Evolutionary conservation across 2,797 vertebrate species (phyloP).

Genomic region (Caiman crocodilus): DNA sequence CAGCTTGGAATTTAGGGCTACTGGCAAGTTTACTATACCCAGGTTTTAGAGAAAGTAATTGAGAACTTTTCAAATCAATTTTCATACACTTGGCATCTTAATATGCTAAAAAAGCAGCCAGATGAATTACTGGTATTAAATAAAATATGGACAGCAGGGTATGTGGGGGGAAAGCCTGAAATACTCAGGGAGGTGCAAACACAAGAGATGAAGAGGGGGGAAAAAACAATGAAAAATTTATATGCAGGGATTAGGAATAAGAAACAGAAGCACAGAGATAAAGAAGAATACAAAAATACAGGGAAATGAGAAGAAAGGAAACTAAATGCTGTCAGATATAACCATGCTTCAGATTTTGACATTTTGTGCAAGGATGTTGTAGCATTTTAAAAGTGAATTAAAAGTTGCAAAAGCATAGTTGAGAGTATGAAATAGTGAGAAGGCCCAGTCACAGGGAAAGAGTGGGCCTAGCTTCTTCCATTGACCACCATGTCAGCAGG

Average conservation of each 20-base stretch:
- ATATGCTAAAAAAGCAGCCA: not conserved
- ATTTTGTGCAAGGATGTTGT: not conserved
- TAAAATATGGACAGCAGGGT: not conserved
- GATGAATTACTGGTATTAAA: not conserved
- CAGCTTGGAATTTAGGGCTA: not conserved
- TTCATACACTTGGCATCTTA: not conserved
- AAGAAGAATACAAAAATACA: not conserved
- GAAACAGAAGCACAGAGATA: not conserved
- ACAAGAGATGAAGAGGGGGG: not conserved
- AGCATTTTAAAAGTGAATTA: not conserved
- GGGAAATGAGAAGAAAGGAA: conserved; percentile 33
- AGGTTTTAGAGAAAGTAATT: not conserved
- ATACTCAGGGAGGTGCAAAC: not conserved
- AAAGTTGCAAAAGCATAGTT: not conserved
- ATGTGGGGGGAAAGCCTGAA: not conserved
- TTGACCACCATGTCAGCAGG: not conserved
- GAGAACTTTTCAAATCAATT: not conserved
- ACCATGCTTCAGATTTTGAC: not conserved
- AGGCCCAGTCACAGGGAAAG: no score
- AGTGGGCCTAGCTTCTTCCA: not conserved
- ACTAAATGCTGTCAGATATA: not conserved
- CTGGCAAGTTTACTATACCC: no score
- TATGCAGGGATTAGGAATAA: not conserved
- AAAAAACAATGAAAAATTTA: not conserved
- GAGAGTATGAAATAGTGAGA: not conserved